phyloP scores from a whole-genome alignment of 2,888 invertebrate genomes.

The Macropis europaea region DNA sequence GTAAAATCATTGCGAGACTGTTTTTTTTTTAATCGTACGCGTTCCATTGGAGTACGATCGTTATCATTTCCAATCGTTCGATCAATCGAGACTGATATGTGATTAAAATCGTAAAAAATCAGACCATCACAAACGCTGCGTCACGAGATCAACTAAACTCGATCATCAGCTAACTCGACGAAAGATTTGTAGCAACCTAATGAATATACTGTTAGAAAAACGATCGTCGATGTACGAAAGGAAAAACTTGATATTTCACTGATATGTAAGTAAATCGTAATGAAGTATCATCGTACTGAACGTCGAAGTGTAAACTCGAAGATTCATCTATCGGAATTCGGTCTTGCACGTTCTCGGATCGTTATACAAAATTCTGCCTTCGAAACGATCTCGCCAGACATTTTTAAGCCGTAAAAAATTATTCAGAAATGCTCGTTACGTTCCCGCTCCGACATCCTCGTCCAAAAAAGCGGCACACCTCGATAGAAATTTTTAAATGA shows the following conservation, averaged over 20 bases:
- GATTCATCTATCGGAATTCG: not conserved
- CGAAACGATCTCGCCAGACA: conserved; percentile 10
- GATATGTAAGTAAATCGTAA: conserved; percentile 41
- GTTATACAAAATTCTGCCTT: conserved; percentile 18
- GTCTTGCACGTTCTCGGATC: not conserved
- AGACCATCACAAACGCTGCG: not conserved
- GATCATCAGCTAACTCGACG: not conserved
- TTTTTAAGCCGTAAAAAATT: conserved; percentile 20
- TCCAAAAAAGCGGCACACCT: not conserved
- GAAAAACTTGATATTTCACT: conserved; percentile 17
- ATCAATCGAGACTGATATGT: conserved; percentile 33
- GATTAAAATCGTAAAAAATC: conserved; percentile 7
- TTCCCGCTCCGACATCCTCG: not conserved
- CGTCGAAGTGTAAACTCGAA: not conserved
- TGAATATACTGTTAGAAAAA: not conserved
- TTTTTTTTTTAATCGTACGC: too few relatives aligned
- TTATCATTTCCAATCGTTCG: not conserved
- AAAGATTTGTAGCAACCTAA: not conserved
- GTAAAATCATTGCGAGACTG: not conserved
- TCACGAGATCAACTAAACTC: not conserved
- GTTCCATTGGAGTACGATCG: not conserved
- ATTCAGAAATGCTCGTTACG: not conserved
- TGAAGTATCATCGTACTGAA: not conserved
- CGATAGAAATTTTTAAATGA: not conserved
- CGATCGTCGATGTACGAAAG: not conserved